phyloP scores from a whole-genome alignment of 2,797 vertebrate species.

The Champsocephalus esox region DNA sequence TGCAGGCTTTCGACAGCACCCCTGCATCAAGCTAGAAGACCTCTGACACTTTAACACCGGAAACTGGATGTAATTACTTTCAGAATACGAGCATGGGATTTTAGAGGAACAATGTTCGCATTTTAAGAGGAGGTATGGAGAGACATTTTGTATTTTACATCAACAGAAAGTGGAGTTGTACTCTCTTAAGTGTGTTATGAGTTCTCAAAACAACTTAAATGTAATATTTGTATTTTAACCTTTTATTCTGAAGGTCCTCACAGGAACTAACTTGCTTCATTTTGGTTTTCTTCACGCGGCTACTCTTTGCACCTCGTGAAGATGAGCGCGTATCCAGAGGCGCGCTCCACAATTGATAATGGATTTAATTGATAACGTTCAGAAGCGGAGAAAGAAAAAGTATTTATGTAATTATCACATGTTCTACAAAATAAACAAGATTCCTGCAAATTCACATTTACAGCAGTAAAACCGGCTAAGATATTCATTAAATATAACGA shows the following conservation, averaged over 20 bases:
- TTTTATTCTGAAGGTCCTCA: background rate
- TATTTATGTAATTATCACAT: background rate
- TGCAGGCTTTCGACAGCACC: conserved; percentile 68
- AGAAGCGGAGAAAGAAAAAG: too few species aligned
- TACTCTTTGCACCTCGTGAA: conserved; percentile 60
- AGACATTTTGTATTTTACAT: rapidly evolving
- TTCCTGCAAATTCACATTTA: background rate
- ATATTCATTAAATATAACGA: background rate
- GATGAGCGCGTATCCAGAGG: conserved; percentile 31
- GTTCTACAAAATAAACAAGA: background rate
- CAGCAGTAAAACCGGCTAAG: background rate
- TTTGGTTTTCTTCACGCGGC: background rate
- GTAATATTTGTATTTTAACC: rapidly evolving
- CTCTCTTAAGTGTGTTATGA: rapidly evolving
- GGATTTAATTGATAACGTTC: background rate
- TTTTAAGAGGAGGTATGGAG: rapidly evolving
- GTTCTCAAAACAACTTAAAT: rapidly evolving
- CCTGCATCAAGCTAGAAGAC: conserved; percentile 40
- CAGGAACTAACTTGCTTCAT: background rate
- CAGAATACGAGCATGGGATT: conserved; percentile 8
- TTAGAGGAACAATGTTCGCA: rapidly evolving
- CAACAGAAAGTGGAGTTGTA: rapidly evolving
- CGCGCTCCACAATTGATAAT: conserved; percentile 27
- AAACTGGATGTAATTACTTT: rapidly evolving
- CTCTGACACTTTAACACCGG: conserved; percentile 4